Percentiles rank a stretch among this genome's conserved stretches.
Conservation (phyloP, 2,797 vertebrate genomes). For the Mus caroli region DNA sequence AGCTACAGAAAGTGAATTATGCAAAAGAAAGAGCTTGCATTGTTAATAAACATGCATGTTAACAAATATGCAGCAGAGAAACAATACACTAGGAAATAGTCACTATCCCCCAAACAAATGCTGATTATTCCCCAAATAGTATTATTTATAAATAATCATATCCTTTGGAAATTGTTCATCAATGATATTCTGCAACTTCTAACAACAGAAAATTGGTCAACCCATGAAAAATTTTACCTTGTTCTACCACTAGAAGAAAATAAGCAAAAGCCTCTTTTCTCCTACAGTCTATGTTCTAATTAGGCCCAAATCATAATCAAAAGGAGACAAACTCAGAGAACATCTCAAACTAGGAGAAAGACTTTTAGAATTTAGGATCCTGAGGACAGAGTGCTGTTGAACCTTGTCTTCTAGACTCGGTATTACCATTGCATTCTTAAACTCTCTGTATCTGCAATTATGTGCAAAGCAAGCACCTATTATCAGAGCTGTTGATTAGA, state of each 20-base stretch:
- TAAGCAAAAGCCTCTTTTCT: not conserved
- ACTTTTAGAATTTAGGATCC: not conserved
- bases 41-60: constrained; percentile 76
- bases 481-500: constrained; percentile 17
- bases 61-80: constrained; percentile 70
- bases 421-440: not conserved
- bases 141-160: constrained; percentile 49
- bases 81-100: constrained; percentile 62
- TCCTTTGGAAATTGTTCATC: constrained; percentile 26
- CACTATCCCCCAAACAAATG: constrained; percentile 36
- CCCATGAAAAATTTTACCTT: not conserved
- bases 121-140: constrained; percentile 49
- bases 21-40: constrained; percentile 66
- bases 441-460: not conserved
- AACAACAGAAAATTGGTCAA: not conserved
- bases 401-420: no score
- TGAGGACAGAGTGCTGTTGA: not conserved
- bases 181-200: constrained; percentile 26
- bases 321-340: not conserved
- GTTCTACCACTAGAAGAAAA: not conserved
- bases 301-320: not conserved
- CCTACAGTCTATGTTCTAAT: constrained; percentile 11
- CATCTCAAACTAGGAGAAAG: not conserved
- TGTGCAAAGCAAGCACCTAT: not conserved
- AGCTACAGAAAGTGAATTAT: constrained; percentile 79